Percentiles rank a stretch among this genome's conserved stretches.
Conservation (phyloP, 2,113 vertebrate species). For the Eonycteris spelaea region DNA sequence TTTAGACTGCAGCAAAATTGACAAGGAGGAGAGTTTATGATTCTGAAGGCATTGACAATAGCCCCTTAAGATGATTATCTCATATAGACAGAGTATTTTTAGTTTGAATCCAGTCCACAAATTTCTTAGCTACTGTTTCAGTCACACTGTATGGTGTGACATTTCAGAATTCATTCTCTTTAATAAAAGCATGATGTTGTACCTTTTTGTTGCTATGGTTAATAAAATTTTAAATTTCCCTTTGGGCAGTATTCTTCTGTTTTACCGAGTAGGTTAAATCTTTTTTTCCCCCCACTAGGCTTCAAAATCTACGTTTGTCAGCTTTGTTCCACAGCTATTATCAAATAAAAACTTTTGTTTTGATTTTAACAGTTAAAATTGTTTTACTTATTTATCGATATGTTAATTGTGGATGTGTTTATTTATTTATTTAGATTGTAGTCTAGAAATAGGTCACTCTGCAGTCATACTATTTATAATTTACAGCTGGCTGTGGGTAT, state of each 20-base stretch:
- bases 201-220: slow-evolving; percentile 15
- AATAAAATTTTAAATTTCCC: slow-evolving; percentile 50
- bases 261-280: background rate
- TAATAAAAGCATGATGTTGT: slow-evolving; percentile 34
- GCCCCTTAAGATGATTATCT: slow-evolving; percentile 57
- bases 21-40: slow-evolving; percentile 35
- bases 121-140: slow-evolving; percentile 42
- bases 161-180: slow-evolving; percentile 25
- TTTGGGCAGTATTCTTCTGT: slow-evolving; percentile 5
- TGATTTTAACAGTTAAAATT: background rate
- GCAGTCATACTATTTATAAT: background rate
- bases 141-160: background rate
- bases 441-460: background rate
- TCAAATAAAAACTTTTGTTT: background rate
- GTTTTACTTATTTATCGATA: background rate
- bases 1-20: slow-evolving; percentile 42
- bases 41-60: slow-evolving; percentile 45
- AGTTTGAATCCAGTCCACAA: slow-evolving; percentile 34
- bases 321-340: background rate
- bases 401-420: background rate
- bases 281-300: background rate
- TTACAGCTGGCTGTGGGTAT: background rate
- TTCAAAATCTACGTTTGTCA: background rate
- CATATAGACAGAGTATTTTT: slow-evolving; percentile 37
- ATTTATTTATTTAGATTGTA: background rate